Base-by-base conservation (phyloP, 1,140 invertebrate genomes). In the Gonatopus flavifemur region DNA sequence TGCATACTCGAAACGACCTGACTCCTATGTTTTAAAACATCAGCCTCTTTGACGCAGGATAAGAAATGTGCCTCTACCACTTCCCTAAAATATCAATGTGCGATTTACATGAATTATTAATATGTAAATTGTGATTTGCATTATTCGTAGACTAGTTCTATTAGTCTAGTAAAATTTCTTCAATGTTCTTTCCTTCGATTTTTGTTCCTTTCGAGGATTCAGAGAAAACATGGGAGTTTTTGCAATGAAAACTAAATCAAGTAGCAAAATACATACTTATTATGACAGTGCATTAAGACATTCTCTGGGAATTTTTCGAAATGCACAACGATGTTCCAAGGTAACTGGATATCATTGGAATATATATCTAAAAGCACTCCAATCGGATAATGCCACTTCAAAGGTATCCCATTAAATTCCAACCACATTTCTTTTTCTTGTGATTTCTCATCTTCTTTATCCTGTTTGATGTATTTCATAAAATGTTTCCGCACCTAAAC, bases 321-420 rank as follows among this genome's bases (percentile, higher is more conserved):
- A 74, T 97, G 94, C n/a, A 98, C 92, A 30, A 88, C 95, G 9
- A 99, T 79, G 56, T 83, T 87, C 96, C 96, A 98, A 1, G 96
- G 96, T 28, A 97, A 80, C 54, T 86, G 81, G 21, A 86, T 82
- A 43, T 89, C 86, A 55, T 84, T 83, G 3, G 81, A 81, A 70
- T 85, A 83, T 43, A 97, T 77, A 79, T 99, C 97, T 80, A 89
- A 93, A 3, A 98, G 79, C 20, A 98, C 88, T 39, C 97, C 97
- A 62, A 98, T 93, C 13, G 97, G 96, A 80, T 94, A 93, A 72
- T 98, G 94, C 88, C 94, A 96, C 78, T 96, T 97, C 13, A 98
- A 75, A 9, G 95, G 92, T 49, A 85, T 86, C 15, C 93, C 93
- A 80, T 96, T 93, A 69, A 85, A 96, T 66, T 98, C 94, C 31